phyloP scores from a whole-genome alignment of 2,888 invertebrate species.

The Ennomos quercinarius region DNA sequence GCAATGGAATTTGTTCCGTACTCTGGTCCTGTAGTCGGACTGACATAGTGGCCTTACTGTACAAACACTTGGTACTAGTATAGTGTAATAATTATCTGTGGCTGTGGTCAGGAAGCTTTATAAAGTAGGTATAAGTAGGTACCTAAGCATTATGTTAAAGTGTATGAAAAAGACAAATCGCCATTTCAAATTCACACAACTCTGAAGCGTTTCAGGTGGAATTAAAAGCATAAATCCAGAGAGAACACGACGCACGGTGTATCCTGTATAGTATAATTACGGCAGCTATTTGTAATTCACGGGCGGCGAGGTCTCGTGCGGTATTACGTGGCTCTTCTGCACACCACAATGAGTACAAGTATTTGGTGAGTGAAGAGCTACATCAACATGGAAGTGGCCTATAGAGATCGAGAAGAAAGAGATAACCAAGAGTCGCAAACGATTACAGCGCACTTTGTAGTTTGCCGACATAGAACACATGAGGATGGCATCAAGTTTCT shows the following conservation, averaged over 20 bases:
- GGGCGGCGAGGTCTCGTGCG: constrained; percentile 56
- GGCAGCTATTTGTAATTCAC: constrained; percentile 65
- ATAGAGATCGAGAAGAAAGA: too few species aligned
- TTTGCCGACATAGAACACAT: too few species aligned
- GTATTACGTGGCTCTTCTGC: constrained; percentile 57
- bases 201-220: constrained; percentile 16
- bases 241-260: constrained; percentile 18
- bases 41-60: too few species aligned
- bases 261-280: constrained; percentile 54
- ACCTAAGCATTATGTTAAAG: neutral
- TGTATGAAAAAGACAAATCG: constrained; percentile 8
- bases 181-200: constrained; percentile 12
- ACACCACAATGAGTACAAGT: constrained; percentile 63
- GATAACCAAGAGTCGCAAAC: too few species aligned
- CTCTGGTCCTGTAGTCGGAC: too few species aligned
- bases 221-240: constrained; percentile 56
- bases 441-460: too few species aligned
- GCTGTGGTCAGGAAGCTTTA: too few species aligned
- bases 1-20: too few species aligned
- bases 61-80: too few species aligned
- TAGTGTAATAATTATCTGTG: too few species aligned
- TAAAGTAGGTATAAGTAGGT: too few species aligned
- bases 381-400: constrained; percentile 40
- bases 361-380: constrained; percentile 46
- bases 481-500: too few species aligned